A percentile compares a stretch with the other conserved stretches of the same genome.
phyloP scores from a whole-genome alignment of 2,113 vertebrate species.

The Cervus canadensis region DNA sequence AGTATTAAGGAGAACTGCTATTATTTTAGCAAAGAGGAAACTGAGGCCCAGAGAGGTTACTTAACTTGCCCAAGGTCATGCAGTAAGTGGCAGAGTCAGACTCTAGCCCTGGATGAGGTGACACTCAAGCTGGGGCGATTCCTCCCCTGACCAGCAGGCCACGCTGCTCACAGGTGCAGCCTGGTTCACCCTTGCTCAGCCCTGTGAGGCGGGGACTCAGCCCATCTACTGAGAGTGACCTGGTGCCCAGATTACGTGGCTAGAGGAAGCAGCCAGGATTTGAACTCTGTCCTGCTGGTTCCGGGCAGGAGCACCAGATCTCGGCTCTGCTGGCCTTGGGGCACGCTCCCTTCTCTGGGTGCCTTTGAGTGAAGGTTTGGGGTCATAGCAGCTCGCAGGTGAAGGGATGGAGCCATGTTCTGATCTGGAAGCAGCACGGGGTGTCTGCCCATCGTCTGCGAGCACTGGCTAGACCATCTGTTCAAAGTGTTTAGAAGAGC shows the following conservation, averaged over 20 bases:
- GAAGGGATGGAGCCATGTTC: not conserved
- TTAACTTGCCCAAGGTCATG: not conserved
- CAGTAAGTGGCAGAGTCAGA: not conserved
- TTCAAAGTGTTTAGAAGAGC: not conserved
- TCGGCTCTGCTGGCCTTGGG: fast-evolving
- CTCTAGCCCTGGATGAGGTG: not conserved
- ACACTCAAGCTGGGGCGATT: fast-evolving
- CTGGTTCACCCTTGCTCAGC: fast-evolving
- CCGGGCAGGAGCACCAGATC: fast-evolving
- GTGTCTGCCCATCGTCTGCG: not conserved
- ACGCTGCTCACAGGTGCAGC: fast-evolving
- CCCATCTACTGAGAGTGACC: not conserved
- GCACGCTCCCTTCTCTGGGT: not conserved
- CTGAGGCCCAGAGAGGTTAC: not conserved
- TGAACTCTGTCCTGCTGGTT: not conserved
- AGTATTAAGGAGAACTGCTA: not conserved
- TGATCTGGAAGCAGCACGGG: not conserved
- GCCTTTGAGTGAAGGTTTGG: not conserved
- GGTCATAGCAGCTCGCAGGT: not conserved
- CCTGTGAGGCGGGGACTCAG: fast-evolving
- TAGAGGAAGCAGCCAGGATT: not conserved
- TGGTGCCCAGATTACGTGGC: fast-evolving
- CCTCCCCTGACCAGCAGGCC: not conserved
- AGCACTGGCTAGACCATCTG: not conserved
- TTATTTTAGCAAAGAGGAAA: not conserved